phyloP scores from a whole-genome alignment of 1,140 invertebrate genomes.

The Macrostomum lignano region DNA sequence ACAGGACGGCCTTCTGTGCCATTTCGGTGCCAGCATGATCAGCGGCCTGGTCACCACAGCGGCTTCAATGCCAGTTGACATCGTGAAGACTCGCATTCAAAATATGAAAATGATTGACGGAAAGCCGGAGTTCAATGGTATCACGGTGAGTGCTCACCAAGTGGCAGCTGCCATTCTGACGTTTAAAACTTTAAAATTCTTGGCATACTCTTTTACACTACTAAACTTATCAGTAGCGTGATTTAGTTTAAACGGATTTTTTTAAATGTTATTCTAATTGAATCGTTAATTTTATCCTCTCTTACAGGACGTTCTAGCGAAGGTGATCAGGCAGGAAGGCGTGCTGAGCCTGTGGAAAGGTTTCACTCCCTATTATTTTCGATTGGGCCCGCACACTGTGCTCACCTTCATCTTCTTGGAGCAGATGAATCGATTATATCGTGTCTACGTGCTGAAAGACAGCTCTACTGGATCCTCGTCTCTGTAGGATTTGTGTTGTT shows the following conservation, averaged over 20 bases:
- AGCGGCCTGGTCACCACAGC: constrained; percentile 79
- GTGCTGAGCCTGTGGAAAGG: constrained; percentile 90
- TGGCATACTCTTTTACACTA: background rate
- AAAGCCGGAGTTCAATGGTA: constrained; percentile 65
- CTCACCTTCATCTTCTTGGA: constrained; percentile 91
- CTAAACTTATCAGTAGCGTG: background rate
- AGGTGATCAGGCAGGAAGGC: constrained; percentile 61
- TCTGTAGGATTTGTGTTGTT: too few species aligned
- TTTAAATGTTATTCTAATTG: background rate
- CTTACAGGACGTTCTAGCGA: constrained; percentile 44
- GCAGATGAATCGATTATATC: constrained; percentile 81
- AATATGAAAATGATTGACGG: constrained; percentile 75
- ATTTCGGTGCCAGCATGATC: constrained; percentile 83
- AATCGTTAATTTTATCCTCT: constrained; percentile 7
- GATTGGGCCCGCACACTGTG: constrained; percentile 84
- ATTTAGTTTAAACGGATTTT: background rate
- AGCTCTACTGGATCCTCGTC: too few species aligned
- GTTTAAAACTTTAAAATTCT: background rate
- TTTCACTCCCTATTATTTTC: constrained; percentile 77
- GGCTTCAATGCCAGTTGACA: constrained; percentile 90
- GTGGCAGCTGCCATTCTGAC: background rate
- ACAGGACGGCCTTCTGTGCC: constrained; percentile 28
- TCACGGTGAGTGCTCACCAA: constrained; percentile 30
- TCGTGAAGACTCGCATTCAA: constrained; percentile 91
- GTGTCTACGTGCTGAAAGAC: too few species aligned